These are phyloP conservation scores for Charadrius vociferus DNA, from an alignment of 2,113 vertebrate species.

Conservation along the genomic window DNA sequence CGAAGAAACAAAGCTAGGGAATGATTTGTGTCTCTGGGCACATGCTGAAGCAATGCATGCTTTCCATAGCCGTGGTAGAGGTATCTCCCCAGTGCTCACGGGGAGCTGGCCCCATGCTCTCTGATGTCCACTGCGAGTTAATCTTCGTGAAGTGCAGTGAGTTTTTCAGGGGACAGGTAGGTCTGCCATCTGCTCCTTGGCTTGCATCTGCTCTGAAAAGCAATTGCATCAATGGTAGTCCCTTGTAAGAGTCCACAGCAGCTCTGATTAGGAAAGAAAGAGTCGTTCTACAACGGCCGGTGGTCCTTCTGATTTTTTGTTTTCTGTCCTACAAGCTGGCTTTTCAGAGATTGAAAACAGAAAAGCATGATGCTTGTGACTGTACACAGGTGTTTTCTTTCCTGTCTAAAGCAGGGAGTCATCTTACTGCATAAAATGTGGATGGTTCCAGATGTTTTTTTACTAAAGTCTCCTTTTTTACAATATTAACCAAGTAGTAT, in stretches of 20 bases:
- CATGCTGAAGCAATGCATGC: not conserved
- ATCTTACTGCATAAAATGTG: not conserved
- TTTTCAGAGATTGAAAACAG: not conserved
- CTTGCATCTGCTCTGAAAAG: not conserved
- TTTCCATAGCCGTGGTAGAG: not conserved
- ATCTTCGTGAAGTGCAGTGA: not conserved
- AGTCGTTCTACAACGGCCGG: fast-evolving
- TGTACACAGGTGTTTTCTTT: not conserved
- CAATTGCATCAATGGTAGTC: not conserved
- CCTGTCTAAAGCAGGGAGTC: not conserved
- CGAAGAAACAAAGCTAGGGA: not conserved
- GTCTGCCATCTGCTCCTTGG: not conserved
- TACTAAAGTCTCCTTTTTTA: not conserved
- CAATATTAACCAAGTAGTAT: not conserved
- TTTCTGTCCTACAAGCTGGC: not conserved
- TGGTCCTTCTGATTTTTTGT: not conserved
- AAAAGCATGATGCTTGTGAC: not conserved
- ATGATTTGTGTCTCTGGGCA: not conserved
- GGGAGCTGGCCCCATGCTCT: not conserved
- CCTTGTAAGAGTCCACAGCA: not conserved
- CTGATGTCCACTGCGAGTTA: not conserved
- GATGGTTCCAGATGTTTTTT: not conserved
- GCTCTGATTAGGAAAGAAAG: not conserved
- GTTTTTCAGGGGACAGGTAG: not conserved
- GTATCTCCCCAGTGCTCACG: not conserved